Percentiles rank a stretch among this genome's conserved stretches.
These are phyloP conservation scores for Oryzias melastigma DNA, from an alignment of 2,113 vertebrate species.

Conservation along the genomic window DNA sequence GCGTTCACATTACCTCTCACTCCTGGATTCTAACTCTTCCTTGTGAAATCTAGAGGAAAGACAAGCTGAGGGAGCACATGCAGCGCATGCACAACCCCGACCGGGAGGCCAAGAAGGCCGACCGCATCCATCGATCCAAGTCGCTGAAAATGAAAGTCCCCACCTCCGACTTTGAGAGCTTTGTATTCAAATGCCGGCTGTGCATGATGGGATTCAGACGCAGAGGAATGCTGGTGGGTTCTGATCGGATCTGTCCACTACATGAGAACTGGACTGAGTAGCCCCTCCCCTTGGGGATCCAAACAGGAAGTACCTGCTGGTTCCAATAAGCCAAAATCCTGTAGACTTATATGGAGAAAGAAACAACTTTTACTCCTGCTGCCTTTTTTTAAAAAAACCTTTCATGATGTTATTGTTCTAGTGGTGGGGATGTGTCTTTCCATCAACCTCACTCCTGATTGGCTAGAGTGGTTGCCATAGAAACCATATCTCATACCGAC, in stretches of 20 bases:
- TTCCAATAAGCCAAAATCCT: no score
- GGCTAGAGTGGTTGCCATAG: no score
- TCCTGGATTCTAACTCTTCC: neutral
- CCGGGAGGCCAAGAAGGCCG: constrained; percentile 93
- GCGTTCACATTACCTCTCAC: neutral
- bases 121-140: constrained; percentile 91
- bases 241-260: neutral
- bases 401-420: no score
- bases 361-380: no score
- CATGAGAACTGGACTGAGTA: no score
- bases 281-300: no score
- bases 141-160: constrained; percentile 91
- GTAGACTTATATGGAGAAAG: no score
- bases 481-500: no score
- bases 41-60: constrained; percentile 83
- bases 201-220: constrained; percentile 99
- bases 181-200: constrained; percentile 95
- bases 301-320: no score
- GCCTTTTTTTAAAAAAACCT: no score
- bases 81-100: constrained; percentile 98
- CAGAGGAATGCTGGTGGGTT: constrained; percentile 93
- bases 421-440: no score
- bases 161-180: constrained; percentile 93
- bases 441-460: no score
- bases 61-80: constrained; percentile 98